These are phyloP conservation scores for Sitodiplosis mosellana DNA, from an alignment of 1,140 invertebrate species.

Conservation along the genomic window DNA sequence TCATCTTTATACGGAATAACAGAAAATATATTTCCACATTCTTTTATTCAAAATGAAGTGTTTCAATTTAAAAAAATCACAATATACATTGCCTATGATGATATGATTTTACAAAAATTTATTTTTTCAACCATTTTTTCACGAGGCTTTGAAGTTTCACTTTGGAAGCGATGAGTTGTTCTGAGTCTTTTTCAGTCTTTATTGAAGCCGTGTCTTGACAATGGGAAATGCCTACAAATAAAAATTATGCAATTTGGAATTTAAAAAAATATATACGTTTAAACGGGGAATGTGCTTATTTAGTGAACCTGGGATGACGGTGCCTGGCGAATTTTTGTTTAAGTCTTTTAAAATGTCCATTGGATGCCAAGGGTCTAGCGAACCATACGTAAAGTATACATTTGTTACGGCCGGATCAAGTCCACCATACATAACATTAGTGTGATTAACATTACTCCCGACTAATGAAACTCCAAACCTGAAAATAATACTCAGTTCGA, in stretches of 20 bases:
- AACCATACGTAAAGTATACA: slow-evolving; percentile 41
- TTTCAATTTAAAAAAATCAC: no score
- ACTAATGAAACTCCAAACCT: slow-evolving; percentile 32
- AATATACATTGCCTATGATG: no score
- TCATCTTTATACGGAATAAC: no score
- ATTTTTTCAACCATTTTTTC: no score
- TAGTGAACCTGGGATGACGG: slow-evolving; percentile 16
- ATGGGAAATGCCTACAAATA: slow-evolving; percentile 47
- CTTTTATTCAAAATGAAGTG: no score
- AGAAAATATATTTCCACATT: no score
- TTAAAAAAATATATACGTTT: background rate
- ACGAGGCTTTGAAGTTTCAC: no score
- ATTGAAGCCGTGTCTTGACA: slow-evolving; percentile 50
- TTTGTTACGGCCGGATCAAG: slow-evolving; percentile 32
- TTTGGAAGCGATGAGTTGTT: no score
- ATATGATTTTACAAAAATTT: no score
- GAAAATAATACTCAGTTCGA: slow-evolving; percentile 4
- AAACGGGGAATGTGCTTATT: slow-evolving; percentile 3
- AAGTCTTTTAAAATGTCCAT: slow-evolving; percentile 35
- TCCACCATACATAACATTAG: slow-evolving; percentile 41
- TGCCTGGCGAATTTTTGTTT: slow-evolving; percentile 31
- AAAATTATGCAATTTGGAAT: slow-evolving; percentile 7
- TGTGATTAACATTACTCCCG: slow-evolving; percentile 28
- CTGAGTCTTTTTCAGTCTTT: no score
- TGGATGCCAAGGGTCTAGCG: slow-evolving; percentile 42